Evolutionary conservation across 2,888 invertebrate genomes (phyloP).

Genomic region (Plagodis dolabraria): DNA sequence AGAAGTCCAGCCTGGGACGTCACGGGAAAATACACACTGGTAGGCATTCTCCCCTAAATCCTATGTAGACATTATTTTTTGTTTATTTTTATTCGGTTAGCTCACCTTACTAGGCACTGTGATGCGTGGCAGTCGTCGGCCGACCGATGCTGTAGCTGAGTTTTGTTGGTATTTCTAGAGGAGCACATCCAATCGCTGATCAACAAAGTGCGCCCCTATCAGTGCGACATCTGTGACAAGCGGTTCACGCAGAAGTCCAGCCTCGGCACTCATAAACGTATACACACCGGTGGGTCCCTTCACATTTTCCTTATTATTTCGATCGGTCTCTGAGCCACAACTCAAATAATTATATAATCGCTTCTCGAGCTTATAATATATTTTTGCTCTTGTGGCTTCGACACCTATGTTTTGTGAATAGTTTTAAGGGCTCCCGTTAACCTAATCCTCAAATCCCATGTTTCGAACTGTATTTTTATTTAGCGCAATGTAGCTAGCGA

Average conservation of each 20-base stretch:
- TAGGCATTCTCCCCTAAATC: constrained; percentile 84
- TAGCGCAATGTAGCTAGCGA: constrained; percentile 8
- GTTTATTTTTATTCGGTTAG: constrained; percentile 69
- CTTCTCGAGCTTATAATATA: constrained; percentile 40
- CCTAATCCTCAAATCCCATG: constrained; percentile 41
- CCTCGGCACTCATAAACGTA: constrained; percentile 92
- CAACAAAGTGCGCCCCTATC: constrained; percentile 86
- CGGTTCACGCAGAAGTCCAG: constrained; percentile 93
- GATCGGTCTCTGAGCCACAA: constrained; percentile 80
- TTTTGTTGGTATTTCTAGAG: constrained; percentile 85
- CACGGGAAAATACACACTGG: constrained; percentile 90
- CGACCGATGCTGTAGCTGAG: constrained; percentile 78
- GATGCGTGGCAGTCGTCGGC: constrained; percentile 55
- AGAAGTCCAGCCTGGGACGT: constrained; percentile 90
- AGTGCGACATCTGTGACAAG: constrained; percentile 92
- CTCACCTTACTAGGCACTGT: constrained; percentile 73
- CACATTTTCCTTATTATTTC: constrained; percentile 74
- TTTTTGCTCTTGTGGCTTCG: constrained; percentile 74
- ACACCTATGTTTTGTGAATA: constrained; percentile 82
- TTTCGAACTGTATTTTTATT: constrained; percentile 11
- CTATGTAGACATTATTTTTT: constrained; percentile 73
- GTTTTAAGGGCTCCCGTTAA: constrained; percentile 81
- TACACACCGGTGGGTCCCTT: constrained; percentile 89
- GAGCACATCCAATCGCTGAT: constrained; percentile 86
- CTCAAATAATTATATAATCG: constrained; percentile 45